Base-by-base conservation (phyloP, 2,797 vertebrate species). In the Sciaenops ocellatus region DNA sequence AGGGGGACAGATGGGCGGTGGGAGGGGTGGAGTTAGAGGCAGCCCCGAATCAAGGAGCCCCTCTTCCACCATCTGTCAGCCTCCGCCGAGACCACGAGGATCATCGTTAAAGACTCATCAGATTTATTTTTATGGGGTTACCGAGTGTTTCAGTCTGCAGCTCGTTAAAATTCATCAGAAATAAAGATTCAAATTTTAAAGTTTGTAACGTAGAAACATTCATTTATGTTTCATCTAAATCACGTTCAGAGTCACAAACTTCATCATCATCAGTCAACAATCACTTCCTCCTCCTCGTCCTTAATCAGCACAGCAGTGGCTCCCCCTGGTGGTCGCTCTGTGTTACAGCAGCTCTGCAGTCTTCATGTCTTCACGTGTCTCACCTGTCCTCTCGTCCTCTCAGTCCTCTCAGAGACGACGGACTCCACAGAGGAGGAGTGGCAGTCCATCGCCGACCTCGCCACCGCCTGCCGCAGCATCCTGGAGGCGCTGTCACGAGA, bases 401-500 rank as follows among this genome's bases (percentile, higher is more conserved):
- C 84, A 97, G 97, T 97, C 85, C 95, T 97, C 74, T 97, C 96
- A 0, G 96, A 97, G 90, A 96, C 95, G 0, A 92, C 95, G 20
- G 97, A 97, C 26, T 94, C 96, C 0, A 93, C 96, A 2, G 96
- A 98, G 52, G 96, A 97, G 9, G 97, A 98, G 89, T 98, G 97
- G 97, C 96, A 97, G 91, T 97, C 96, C 67, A 97, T 98, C 52
- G 95, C 97, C 0, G 96, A 97, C 86, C 94, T 98, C 61, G 97
- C 97, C 11, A 95, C 96, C 0, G 95, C 97, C 60, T 98, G 97
- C 87, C 96, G 96, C 82, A 96, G 89, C 91, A 97, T 98, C 84
- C 88, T 97, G 80, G 97, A 98, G 85, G 96, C 97, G 3, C 91
- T 98, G 86, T 97, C 97, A 22, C 93, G 90, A 85, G 97, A 98